Evolutionary conservation across 2,888 invertebrate genomes (phyloP), one percentile per base, ranked within the genome.

Genomic region (Drosophila incognita): DNA sequence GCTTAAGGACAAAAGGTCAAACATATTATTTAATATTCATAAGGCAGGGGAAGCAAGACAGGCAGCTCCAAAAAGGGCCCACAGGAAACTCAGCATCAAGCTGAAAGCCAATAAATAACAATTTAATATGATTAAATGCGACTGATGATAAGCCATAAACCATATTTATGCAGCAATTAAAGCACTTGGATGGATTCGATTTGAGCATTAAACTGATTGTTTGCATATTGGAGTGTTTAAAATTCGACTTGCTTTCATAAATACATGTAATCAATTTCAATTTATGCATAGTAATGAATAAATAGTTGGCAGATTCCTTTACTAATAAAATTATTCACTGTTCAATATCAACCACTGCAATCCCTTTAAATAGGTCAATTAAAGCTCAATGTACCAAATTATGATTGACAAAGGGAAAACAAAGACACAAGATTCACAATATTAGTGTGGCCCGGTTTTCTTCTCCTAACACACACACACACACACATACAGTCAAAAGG

Each of bases 11-110:
- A 76, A 85, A 84, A 74, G 85, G 88, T 89, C 89, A 74, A 69
- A 80, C 54, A 76, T 70, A 74, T 72, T 70, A 77, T 86, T 83
- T 78, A 87, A 87, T 76, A 85, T 84, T 82, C 82, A 85, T 82
- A 64, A 69, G 71, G 42, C 31, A 10, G 18, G 18, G 15, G 24
- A 1, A 24, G 24, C 15, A 15, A 46, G 10, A 2, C 24, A 8
- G 24, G 15, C 46, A 24, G 24, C 46, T 46, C 15, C 15, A 15
- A 8, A 46, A 46, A 24, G 8, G 27, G 46, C 24, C 15, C 5
- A 48, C 21, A 21, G 57, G 18, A 68, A 56, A 36, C 31, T 40
- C 53, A 46, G 18, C n/a, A 24, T 42, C 27, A 40, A 33, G 18
- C 51, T 36, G 11, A 51, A 61, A 48, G 48, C 52, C 53, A 64